phyloP scores from a whole-genome alignment of 2,888 invertebrate genomes.

The Clivina fossor region DNA sequence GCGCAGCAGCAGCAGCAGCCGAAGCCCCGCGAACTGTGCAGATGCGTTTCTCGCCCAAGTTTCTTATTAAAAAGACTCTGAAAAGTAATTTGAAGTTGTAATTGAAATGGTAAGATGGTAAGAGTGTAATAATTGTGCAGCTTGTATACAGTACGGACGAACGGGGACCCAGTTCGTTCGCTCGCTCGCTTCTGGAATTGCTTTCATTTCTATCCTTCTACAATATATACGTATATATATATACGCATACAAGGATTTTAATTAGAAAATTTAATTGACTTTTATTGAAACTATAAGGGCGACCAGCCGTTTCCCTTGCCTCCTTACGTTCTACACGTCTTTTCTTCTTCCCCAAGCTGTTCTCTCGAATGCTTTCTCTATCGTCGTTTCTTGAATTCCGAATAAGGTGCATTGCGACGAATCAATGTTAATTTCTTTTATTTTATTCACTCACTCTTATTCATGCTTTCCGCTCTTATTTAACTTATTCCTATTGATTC shows the following conservation, averaged over 20 bases:
- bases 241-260: slow-evolving; percentile 51
- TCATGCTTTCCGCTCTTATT: too few species aligned
- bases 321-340: too few species aligned
- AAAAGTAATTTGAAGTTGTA: slow-evolving; percentile 57
- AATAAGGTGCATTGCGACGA: too few species aligned
- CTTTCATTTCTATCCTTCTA: slow-evolving; percentile 49
- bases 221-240: slow-evolving; percentile 34
- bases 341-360: too few species aligned
- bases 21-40: slow-evolving; percentile 40
- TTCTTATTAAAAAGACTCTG: slow-evolving; percentile 54
- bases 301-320: too few species aligned
- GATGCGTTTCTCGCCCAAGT: slow-evolving; percentile 46
- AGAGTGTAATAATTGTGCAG: slow-evolving; percentile 54
- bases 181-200: too few species aligned
- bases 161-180: too few species aligned
- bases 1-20: slow-evolving; percentile 3
- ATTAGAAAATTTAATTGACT: slow-evolving; percentile 54
- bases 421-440: too few species aligned
- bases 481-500: too few species aligned
- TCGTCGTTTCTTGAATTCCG: too few species aligned
- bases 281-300: slow-evolving; percentile 50
- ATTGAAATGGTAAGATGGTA: slow-evolving; percentile 55
- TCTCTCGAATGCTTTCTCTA: too few species aligned
- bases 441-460: too few species aligned
- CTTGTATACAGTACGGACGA: slow-evolving; percentile 41